These are phyloP conservation scores for Campylomormyrus numenius DNA, from an alignment of 2,113 vertebrate species.

Conservation along the genomic window DNA sequence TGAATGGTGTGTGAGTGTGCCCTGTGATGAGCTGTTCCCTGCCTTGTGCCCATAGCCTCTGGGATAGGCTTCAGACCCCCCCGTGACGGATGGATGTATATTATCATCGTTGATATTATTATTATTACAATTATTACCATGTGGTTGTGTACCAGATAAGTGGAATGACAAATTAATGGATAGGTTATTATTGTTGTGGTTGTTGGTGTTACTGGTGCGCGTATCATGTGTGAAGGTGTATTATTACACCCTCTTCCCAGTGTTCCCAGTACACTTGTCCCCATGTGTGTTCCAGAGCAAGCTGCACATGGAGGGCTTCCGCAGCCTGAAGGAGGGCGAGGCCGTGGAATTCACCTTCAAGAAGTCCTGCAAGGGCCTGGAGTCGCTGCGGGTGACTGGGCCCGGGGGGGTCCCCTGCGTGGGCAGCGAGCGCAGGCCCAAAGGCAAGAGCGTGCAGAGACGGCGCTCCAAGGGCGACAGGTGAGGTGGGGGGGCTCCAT, in stretches of 20 bases:
- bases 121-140: not conserved
- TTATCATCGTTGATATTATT: not conserved
- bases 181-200: not conserved
- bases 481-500: conserved; percentile 46
- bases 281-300: conserved; percentile 72
- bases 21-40: not conserved
- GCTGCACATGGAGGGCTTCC: conserved; percentile 97
- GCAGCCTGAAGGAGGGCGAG: conserved; percentile 94
- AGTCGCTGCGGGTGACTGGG: conserved; percentile 83
- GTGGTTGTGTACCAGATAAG: not conserved
- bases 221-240: not conserved
- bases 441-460: conserved; percentile 88
- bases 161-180: not conserved
- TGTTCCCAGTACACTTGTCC: not conserved
- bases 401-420: conserved; percentile 83
- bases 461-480: conserved; percentile 87
- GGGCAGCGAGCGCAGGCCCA: conserved; percentile 86
- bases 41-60: not conserved
- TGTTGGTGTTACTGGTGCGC: not conserved
- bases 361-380: conserved; percentile 89
- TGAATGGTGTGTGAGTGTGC: not conserved
- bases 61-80: not conserved
- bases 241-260: not conserved
- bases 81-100: not conserved
- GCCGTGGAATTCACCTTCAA: conserved; percentile 92